These are phyloP conservation scores for Prunella strophiata DNA, from an alignment of 2,797 vertebrate genomes.

Conservation along the genomic window DNA sequence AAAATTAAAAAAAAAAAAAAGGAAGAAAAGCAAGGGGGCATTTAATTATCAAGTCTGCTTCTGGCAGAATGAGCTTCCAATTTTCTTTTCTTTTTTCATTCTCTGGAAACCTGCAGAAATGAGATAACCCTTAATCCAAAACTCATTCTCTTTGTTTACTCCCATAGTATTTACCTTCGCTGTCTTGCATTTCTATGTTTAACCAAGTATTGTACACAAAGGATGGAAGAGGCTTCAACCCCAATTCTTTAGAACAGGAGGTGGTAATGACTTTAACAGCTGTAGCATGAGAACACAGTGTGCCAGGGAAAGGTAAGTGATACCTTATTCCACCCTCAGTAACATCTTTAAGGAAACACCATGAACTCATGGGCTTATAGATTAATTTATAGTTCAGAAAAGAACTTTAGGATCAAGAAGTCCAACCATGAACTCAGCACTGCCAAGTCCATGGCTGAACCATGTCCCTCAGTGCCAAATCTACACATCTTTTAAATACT, in stretches of 20 bases:
- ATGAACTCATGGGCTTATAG: background rate
- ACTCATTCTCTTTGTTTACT: conserved; percentile 17
- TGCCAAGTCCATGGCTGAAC: background rate
- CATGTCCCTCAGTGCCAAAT: too few relatives aligned
- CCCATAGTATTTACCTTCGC: background rate
- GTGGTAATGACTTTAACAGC: background rate
- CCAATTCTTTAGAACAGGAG: background rate
- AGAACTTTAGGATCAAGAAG: background rate
- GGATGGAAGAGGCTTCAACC: background rate
- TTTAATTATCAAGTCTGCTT: conserved; percentile 25
- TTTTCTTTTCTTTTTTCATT: background rate
- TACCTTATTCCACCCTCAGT: background rate
- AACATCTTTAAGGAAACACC: background rate
- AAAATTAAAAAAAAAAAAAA: background rate
- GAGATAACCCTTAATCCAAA: conserved; percentile 45
- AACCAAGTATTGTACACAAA: background rate
- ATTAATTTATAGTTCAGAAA: background rate
- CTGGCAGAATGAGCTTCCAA: background rate
- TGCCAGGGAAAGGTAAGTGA: background rate
- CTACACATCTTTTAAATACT: background rate
- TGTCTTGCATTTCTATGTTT: background rate
- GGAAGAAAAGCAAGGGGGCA: background rate
- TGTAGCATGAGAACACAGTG: background rate
- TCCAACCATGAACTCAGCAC: background rate
- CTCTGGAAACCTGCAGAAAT: conserved; percentile 18